phyloP scores from a whole-genome alignment of 2,113 vertebrate species.

The Myiagra hebetior region DNA sequence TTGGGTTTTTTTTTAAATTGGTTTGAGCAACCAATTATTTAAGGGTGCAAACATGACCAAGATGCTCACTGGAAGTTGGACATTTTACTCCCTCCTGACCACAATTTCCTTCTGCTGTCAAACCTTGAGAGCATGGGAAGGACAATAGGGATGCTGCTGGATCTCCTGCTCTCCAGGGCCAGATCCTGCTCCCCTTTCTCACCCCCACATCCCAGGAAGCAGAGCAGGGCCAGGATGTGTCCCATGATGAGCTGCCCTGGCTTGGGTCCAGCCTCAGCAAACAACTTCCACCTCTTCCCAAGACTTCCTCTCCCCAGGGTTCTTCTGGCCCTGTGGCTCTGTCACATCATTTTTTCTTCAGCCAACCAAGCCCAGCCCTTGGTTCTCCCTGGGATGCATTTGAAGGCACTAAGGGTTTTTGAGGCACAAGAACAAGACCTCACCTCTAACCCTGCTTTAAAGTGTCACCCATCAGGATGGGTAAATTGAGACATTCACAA shows the following conservation, averaged over 20 bases:
- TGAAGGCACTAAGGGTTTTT: neutral
- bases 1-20: neutral
- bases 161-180: neutral
- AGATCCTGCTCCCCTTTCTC: neutral
- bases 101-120: neutral
- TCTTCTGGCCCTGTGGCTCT: neutral
- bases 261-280: neutral
- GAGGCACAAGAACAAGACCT: neutral
- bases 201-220: fast-evolving
- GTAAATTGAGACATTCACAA: neutral
- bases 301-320: neutral
- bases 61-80: fast-evolving
- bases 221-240: neutral
- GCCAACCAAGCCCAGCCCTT: neutral
- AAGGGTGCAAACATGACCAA: neutral
- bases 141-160: neutral
- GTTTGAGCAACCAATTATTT: neutral
- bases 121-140: fast-evolving
- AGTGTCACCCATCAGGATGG: fast-evolving
- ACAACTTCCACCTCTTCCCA: neutral
- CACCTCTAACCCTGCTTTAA: neutral
- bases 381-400: neutral
- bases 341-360: neutral
- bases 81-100: fast-evolving
- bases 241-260: neutral